Base-by-base conservation (phyloP, 2,113 vertebrate species). In the Penelope pileata region DNA sequence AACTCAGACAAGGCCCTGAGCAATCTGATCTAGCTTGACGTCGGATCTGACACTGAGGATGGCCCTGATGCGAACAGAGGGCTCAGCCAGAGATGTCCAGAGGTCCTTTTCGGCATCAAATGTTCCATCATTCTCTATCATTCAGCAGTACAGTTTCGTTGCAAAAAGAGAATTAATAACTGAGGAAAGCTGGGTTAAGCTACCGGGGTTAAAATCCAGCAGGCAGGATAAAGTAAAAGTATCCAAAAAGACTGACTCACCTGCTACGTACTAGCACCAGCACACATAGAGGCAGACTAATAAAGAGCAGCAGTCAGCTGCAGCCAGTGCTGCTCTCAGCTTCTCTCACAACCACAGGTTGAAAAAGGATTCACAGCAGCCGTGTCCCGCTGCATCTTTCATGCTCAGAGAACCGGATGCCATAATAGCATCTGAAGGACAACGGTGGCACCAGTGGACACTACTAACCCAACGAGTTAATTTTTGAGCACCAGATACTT, bases 401-500 rank as follows among this genome's bases (percentile, higher is more conserved):
- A 63, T 32, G 9, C 56, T 70, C 23, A 22, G 0, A 62, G 24
- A 76, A 30, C 34, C 53, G 56, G 64, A 74, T 68, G 78, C n/a
- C 19, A 5, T 22, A 69, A 58, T 0, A 42, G 27, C 45, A 78
- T 29, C 66, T 64, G 34, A 78, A 86, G 76, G 78, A 48, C 62
- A 83, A 9, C 0, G 0, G 53, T 40, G 50, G 59, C 40, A 58
- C 30, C 47, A 62, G 38, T 6, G 17, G 27, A 72, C 60, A 10
- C 38, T 22, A 38, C 38, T 68, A 67, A 86, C n/a, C 3, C 2
- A 34, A 83, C 66, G 47, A 50, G 30, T 48, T 36, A 3, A 4
- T 12, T 84, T 80, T 36, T 66, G 45, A 73, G 70, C 40, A 53
- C 70, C 76, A 75, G 14, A 58, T 64, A 45, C 21, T 56, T 58